Percentiles rank a stretch among this genome's conserved stretches.
phyloP scores from a whole-genome alignment of 2,888 invertebrate genomes.

The Villa cingulata region DNA sequence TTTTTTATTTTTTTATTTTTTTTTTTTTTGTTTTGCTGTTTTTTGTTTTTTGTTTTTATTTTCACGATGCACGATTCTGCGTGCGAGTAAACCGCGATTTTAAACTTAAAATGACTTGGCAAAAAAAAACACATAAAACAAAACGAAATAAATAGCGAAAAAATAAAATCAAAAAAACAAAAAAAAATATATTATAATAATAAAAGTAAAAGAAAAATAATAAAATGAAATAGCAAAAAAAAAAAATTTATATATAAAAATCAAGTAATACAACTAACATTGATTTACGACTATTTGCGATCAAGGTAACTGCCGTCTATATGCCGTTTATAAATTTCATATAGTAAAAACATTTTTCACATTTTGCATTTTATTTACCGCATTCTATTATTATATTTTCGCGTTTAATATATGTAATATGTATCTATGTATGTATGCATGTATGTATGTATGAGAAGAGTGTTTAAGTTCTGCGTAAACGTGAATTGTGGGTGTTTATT shows the following conservation, averaged over 20 bases:
- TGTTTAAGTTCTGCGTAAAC: not conserved
- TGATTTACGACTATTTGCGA: constrained; percentile 5
- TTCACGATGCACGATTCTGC: not conserved
- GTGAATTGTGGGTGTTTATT: constrained; percentile 8
- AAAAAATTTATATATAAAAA: not conserved
- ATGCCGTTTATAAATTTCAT: not conserved
- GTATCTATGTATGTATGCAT: not conserved
- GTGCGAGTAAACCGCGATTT: constrained; percentile 4
- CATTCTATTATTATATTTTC: too few relatives aligned
- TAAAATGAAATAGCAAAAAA: too few relatives aligned
- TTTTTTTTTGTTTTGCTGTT: too few relatives aligned
- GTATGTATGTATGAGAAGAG: not conserved
- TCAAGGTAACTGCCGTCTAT: not conserved
- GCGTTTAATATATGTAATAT: not conserved
- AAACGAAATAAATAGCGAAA: too few relatives aligned
- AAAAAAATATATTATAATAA: too few relatives aligned
- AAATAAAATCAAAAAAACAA: too few relatives aligned
- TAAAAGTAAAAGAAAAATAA: too few relatives aligned
- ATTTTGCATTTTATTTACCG: too few relatives aligned
- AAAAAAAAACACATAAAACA: too few relatives aligned
- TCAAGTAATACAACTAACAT: not conserved
- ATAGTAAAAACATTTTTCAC: too few relatives aligned
- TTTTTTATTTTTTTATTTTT: too few relatives aligned
- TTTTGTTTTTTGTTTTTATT: too few relatives aligned
- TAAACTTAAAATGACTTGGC: not conserved